Base-by-base conservation (phyloP, 2,888 invertebrate species). In the Quadroppia sp. region DNA sequence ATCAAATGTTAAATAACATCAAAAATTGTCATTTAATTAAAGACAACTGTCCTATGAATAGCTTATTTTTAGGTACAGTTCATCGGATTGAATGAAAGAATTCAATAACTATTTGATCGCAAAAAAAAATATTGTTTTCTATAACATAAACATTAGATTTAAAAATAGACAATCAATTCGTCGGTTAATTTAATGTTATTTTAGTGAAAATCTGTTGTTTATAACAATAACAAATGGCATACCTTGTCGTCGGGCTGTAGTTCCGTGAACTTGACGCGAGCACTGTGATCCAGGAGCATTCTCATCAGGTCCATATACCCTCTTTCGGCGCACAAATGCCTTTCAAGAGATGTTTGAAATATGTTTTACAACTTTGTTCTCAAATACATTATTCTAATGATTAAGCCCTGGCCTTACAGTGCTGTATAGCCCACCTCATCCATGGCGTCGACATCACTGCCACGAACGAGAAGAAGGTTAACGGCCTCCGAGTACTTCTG, bases 341-440 rank as follows among this genome's bases (percentile, higher is more conserved):
- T 64, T 32, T 1, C 4, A 45, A 36, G 13, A 28, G 11, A 56
- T 28, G 13, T 13, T 36, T 36, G 20, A 20, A 20, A 53, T 36
- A 7, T 20, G 20, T 28, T 28, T 15, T 28, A 28, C 56, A 56
- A 53, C 28, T 2, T 36, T 7, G 28, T n/a, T 20, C 13, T 36
- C 3, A 13, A 36, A n/a, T 36, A 20, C 32, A n/a, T 36, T 17
- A 15, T 36, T 36, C 20, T 36, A 15, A 64, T n/a, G n/a, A 36
- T 25, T 11, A n/a, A 6, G 15, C 17, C 28, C 9, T 56, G 17
- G 45, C 15, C 61, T 64, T 64, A 64, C 61, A 95, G 83, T 0
- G 94, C 90, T 74, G 93, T 91, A 82, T 94, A 94, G 0, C 94
- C 95, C 78, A 93, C 92, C 81, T 93, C 92, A 80, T 94, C 93